Evolutionary conservation across 2,888 invertebrate species (phyloP), one percentile per base, ranked within the genome.

Genomic region (Drosophila anomalata): DNA sequence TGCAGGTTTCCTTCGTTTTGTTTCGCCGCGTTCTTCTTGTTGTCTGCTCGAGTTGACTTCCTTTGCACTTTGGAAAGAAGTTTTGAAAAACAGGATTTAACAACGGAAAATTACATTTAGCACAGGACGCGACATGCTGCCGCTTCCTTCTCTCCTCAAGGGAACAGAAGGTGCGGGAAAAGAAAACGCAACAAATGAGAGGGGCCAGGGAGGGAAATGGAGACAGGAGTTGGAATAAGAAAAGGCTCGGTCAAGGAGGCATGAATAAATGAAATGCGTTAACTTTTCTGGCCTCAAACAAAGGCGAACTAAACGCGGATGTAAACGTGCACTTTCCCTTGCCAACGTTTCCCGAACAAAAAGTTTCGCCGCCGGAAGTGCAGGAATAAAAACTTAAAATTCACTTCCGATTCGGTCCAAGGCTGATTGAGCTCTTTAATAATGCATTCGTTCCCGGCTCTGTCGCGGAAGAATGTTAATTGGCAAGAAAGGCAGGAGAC

Each of bases 51-150:
- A 83, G 87, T 88, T 88, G 83, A 88, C 88, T 84, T 84, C 85
- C 87, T 78, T 75, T 88, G 87, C 87, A 87, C 87, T 88, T 88
- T 76, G 78, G 69, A 70, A 78, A 77, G 65, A 84, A 87, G 79
- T 88, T 82, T 88, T 78, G 69, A 87, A 85, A 85, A 85, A 79
- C 88, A 78, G 85, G 87, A 87, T 79, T 88, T 85, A 88, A 85
- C 87, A 87, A 88, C 81, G 88, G 84, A 88, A 85, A 85, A 88
- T 85, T 87, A 85, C 84, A 85, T 88, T 85, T 84, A 88, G 82
- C 79, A 71, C 73, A 73, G 74, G 65, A 65, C 68, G 46, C 65
- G 73, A 80, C 78, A 68, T 79, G 76, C 77, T 60, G 65, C 76
- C 73, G 71, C 60, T 31, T 67, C 55, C 65, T 24, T 39, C 39